Conservation (phyloP, 2,888 invertebrate genomes). For the Tuta absoluta region DNA sequence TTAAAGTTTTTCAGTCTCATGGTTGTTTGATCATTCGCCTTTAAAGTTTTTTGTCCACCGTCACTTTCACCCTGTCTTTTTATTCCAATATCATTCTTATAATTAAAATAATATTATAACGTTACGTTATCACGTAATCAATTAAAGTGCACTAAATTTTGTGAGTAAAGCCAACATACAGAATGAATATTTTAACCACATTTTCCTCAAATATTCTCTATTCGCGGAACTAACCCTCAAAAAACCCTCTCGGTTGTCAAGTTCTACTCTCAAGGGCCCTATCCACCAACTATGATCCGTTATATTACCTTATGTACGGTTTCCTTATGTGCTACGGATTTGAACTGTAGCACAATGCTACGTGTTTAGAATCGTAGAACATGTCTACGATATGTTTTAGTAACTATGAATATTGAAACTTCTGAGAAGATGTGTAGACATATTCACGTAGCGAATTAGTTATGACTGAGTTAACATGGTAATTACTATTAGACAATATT, state of each 20-base stretch:
- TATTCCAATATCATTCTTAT: too few relatives aligned
- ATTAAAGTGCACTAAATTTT: too few relatives aligned
- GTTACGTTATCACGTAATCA: too few relatives aligned
- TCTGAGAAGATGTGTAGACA: neutral
- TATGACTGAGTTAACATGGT: neutral
- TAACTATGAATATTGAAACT: neutral
- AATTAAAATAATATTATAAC: too few relatives aligned
- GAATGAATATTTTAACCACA: too few relatives aligned
- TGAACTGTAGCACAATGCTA: neutral
- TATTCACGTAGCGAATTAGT: neutral
- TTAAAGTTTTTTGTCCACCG: too few relatives aligned
- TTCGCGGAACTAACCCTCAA: neutral
- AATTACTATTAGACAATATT: neutral
- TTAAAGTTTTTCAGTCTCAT: too few relatives aligned
- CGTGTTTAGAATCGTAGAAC: neutral
- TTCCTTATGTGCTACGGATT: neutral
- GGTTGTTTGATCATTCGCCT: too few relatives aligned
- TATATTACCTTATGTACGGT: neutral
- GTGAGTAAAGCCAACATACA: too few relatives aligned
- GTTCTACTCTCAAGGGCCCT: neutral
- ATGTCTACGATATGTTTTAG: neutral
- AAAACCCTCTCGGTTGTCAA: neutral
- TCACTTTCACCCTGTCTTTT: too few relatives aligned
- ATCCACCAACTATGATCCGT: neutral
- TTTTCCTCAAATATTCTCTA: neutral